A percentile compares a stretch with the other conserved stretches of the same genome.
These are phyloP conservation scores for Chiroxiphia lanceolata DNA, from an alignment of 2,797 vertebrate genomes.

Conservation along the genomic window DNA sequence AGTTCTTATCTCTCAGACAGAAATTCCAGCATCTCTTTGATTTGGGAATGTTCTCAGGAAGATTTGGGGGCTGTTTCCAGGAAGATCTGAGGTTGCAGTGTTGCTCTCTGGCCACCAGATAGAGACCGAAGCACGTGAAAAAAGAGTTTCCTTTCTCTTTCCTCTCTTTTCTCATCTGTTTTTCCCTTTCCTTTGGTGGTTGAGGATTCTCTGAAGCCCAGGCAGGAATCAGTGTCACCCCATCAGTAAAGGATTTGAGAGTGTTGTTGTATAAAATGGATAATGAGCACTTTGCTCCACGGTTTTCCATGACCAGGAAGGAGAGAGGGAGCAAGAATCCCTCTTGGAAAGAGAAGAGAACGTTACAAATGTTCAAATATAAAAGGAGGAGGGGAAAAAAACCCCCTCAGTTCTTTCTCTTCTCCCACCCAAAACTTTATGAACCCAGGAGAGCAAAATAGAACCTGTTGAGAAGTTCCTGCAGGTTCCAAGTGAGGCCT, in stretches of 20 bases:
- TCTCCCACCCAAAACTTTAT: not conserved
- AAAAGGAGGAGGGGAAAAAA: not conserved
- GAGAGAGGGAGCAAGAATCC: not conserved
- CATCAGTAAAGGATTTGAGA: not conserved
- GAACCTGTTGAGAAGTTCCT: not conserved
- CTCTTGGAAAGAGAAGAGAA: not conserved
- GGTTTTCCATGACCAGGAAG: not conserved
- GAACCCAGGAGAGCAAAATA: not conserved
- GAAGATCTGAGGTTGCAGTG: slow-evolving; percentile 19
- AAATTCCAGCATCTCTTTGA: not conserved
- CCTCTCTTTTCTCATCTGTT: too few species aligned
- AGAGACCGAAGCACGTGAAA: slow-evolving; percentile 47
- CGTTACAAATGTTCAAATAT: not conserved
- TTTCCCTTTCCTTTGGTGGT: too few species aligned
- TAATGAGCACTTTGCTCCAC: not conserved
- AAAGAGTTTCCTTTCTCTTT: not conserved
- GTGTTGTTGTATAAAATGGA: not conserved
- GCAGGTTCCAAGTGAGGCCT: not conserved
- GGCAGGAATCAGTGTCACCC: not conserved
- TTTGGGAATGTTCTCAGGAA: not conserved
- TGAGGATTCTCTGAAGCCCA: not conserved
- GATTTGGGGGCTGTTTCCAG: not conserved
- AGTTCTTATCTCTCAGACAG: not conserved
- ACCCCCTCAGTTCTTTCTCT: not conserved
- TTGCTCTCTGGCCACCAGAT: slow-evolving; percentile 55